A percentile compares a stretch with the other conserved stretches of the same genome.
These are phyloP conservation scores for Eretmochelys imbricata DNA, from an alignment of 2,113 vertebrate species.

Conservation along the genomic window DNA sequence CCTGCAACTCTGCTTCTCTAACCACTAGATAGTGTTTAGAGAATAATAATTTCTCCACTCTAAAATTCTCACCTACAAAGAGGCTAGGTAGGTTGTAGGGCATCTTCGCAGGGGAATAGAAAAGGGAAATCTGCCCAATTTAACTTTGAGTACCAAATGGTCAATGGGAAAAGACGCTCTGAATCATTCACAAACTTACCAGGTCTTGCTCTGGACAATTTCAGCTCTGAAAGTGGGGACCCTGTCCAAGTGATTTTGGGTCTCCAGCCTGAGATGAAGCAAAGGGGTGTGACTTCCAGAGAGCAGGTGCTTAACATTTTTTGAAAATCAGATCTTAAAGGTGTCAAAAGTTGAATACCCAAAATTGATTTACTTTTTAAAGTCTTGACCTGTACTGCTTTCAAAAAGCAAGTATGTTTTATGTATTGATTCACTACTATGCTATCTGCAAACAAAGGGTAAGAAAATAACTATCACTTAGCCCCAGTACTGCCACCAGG, in stretches of 20 bases:
- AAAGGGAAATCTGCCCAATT: neutral
- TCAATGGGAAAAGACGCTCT: neutral
- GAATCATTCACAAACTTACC: neutral
- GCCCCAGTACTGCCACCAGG: neutral
- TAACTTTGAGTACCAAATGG: neutral
- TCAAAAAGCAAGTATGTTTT: neutral
- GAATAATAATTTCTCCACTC: neutral
- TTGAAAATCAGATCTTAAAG: neutral
- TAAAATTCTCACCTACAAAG: neutral
- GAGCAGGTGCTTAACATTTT: neutral
- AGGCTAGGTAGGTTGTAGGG: neutral
- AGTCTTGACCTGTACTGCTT: neutral
- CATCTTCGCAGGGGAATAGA: neutral
- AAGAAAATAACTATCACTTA: neutral
- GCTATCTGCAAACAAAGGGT: neutral
- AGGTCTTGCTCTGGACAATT: neutral
- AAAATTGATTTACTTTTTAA: neutral
- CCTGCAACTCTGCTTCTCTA: neutral
- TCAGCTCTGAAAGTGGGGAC: neutral
- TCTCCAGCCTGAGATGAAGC: neutral
- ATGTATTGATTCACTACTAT: neutral
- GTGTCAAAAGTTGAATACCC: neutral
- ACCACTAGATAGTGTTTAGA: neutral
- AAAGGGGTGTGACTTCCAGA: neutral
- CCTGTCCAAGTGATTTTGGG: neutral